These are phyloP conservation scores for Tinamus guttatus DNA, from an alignment of 2,113 vertebrate species.

Conservation along the genomic window DNA sequence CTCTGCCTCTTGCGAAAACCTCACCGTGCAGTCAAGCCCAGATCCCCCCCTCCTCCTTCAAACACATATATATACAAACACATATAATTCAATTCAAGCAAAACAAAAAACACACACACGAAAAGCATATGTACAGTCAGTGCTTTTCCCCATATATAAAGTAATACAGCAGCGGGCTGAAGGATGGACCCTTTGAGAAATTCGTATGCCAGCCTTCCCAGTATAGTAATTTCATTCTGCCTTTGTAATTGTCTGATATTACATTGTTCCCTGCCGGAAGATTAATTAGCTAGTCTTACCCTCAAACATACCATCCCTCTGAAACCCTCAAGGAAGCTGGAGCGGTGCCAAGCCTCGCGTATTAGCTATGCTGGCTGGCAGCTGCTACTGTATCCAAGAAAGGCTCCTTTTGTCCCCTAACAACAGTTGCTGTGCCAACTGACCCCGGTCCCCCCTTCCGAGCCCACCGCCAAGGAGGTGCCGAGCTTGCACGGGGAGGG, in stretches of 20 bases:
- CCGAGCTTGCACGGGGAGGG: neutral
- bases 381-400: slow-evolving; percentile 31
- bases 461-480: neutral
- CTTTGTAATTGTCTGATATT: slow-evolving; percentile 72
- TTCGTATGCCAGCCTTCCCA: slow-evolving; percentile 55
- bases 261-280: slow-evolving; percentile 75
- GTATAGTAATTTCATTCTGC: slow-evolving; percentile 64
- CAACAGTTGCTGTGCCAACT: slow-evolving; percentile 64
- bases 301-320: slow-evolving; percentile 70
- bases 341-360: slow-evolving; percentile 63
- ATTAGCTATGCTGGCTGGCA: slow-evolving; percentile 67
- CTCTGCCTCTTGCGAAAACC: neutral
- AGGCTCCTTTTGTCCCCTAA: slow-evolving; percentile 52
- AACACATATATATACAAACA: neutral
- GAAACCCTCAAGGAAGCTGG: slow-evolving; percentile 72
- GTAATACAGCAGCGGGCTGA: neutral
- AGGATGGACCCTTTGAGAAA: slow-evolving; percentile 68
- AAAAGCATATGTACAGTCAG: neutral
- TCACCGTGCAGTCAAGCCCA: fast-evolving
- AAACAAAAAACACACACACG: neutral
- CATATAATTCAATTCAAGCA: neutral
- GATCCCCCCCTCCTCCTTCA: neutral
- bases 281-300: slow-evolving; percentile 71
- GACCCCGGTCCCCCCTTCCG: slow-evolving; percentile 20
- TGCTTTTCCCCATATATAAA: slow-evolving; percentile 9